Conservation (phyloP, 2,797 vertebrate species). For the Rallus crepitans region DNA sequence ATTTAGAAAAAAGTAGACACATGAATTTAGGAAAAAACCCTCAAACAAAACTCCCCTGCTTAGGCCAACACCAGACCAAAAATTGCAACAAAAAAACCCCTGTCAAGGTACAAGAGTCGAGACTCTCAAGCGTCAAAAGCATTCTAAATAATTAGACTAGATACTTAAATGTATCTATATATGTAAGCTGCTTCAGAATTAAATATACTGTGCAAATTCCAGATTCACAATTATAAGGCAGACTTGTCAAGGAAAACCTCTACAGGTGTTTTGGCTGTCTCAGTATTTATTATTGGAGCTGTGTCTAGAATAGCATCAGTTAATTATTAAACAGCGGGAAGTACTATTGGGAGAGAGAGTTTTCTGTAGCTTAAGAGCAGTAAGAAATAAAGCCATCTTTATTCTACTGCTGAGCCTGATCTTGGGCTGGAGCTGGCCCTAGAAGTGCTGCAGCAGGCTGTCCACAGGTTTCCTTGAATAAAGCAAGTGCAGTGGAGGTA, state of each 20-base stretch:
- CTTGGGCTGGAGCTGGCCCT: neutral
- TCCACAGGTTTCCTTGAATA: neutral
- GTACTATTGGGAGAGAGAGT: neutral
- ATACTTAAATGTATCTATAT: neutral
- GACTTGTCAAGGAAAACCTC: neutral
- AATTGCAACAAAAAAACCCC: rapidly evolving
- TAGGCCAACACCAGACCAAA: neutral
- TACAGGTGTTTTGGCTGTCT: neutral
- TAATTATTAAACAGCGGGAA: neutral
- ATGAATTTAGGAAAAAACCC: neutral
- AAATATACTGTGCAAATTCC: neutral
- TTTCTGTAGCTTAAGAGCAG: neutral
- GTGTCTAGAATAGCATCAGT: neutral
- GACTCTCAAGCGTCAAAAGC: neutral
- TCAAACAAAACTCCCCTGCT: too few species aligned
- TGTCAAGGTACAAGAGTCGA: neutral
- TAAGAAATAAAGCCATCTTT: neutral
- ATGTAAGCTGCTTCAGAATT: neutral
- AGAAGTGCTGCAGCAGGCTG: neutral
- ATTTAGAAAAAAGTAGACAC: neutral
- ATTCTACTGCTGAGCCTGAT: neutral
- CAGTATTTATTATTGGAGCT: neutral
- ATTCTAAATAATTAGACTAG: neutral
- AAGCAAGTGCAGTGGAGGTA: neutral
- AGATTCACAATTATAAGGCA: neutral